Evolutionary conservation across 2,797 vertebrate genomes (phyloP), one percentile per base, ranked within the genome.

Genomic region (Ptychadena robeensis): DNA sequence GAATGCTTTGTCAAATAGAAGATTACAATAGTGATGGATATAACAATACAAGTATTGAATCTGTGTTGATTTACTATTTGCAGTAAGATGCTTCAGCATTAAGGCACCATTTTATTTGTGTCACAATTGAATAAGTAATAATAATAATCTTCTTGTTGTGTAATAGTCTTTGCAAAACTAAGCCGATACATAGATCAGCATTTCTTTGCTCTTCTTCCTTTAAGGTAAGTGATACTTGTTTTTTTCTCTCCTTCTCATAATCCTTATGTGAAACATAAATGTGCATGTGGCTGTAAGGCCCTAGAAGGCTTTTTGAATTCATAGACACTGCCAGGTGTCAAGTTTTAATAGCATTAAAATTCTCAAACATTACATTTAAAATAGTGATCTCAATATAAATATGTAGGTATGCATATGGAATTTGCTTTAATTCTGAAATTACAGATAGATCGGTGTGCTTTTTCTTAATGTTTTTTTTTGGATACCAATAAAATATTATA

Each of bases 21-120:
- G 32, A 73, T 57, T 18, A 75, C 69, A 82, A 63, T 8, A 61
- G 4, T 78, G n/a, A 82, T 31, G 14, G 68, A 37, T 32, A 22
- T 57, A 30, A 7, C 34, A 63, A 27, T 59, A 37, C 35, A 72
- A n/a, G 65, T 80, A 71, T 22, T 71, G 15, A 38, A 71, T 12
- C 32, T 7, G 30, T 71, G 32, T n/a, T 40, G 34, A 38, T 70
- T 12, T 34, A 73, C 25, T 73, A 28, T 35, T 72, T 73, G 10
- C 72, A 65, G 63, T 53, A 66, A 3, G 48, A 78, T 53, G 32
- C 30, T 67, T 2, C n/a, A 78, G 35, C 65, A 65, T 28, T 48
- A 18, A 48, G 15, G 18, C 44, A 48, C 14, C 15, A 22, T 22
- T 48, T 48, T 18, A 1, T 11, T 53, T 53, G 18, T 8, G 18